Percentiles rank a stretch among this genome's conserved stretches.
Conservation (phyloP, 92 coral and sea anemone species). For the Parazoanthus swiftii region DNA sequence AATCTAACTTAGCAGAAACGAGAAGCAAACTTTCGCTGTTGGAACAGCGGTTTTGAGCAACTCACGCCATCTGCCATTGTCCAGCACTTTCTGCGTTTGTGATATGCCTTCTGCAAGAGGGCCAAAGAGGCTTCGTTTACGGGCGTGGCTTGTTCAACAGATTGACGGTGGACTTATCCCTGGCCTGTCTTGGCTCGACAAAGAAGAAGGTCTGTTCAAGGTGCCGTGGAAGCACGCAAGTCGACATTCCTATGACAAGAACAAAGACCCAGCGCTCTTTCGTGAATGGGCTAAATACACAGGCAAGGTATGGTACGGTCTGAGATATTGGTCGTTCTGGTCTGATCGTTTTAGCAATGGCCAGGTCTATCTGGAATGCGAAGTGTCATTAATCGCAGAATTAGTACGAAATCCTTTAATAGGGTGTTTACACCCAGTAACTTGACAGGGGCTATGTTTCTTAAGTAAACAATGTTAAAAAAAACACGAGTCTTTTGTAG, state of each 20-base stretch:
- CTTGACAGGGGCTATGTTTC: neutral
- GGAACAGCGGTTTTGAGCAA: too few species aligned
- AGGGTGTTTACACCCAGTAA: neutral
- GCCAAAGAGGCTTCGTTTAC: conserved; percentile 39
- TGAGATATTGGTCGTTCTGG: neutral
- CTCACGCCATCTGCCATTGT: neutral
- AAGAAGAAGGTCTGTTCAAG: conserved; percentile 41
- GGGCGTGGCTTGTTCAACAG: conserved; percentile 59
- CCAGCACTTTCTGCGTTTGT: neutral
- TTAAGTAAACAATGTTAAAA: neutral
- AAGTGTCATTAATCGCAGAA: neutral
- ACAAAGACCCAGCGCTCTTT: conserved; percentile 52
- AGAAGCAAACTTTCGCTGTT: neutral
- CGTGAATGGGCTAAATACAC: conserved; percentile 61
- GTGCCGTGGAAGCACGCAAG: conserved; percentile 65
- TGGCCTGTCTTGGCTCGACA: conserved; percentile 51
- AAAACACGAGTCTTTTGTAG: neutral
- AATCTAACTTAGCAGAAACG: neutral
- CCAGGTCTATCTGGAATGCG: neutral
- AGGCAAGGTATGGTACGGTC: conserved; percentile 40
- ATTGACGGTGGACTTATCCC: conserved; percentile 41
- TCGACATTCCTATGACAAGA: conserved; percentile 49
- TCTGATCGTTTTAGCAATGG: neutral
- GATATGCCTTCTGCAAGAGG: conserved; percentile 6
- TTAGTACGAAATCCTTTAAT: neutral